These are phyloP conservation scores for Sebastes wilsoni DNA, from an alignment of 2,797 vertebrate genomes.

Conservation along the genomic window DNA sequence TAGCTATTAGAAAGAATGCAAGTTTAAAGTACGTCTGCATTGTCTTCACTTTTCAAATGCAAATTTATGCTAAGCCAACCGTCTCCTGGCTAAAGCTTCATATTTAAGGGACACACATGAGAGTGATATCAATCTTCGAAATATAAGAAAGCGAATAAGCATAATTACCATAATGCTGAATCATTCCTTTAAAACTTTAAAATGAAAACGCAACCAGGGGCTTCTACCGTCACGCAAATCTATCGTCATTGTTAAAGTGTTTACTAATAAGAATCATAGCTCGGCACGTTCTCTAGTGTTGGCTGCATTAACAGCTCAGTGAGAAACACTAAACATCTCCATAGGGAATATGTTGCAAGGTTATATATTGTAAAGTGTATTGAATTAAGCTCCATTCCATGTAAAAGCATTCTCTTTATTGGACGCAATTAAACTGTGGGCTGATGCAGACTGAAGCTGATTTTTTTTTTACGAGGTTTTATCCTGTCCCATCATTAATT, in stretches of 20 bases:
- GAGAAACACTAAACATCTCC: slow-evolving; percentile 2
- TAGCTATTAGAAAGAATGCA: no score
- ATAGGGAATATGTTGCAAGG: slow-evolving; percentile 2
- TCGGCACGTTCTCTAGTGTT: not conserved
- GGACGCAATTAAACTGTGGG: slow-evolving; percentile 30
- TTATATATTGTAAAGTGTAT: slow-evolving; percentile 8
- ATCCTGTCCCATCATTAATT: slow-evolving; percentile 20
- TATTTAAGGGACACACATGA: not conserved
- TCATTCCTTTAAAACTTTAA: no score
- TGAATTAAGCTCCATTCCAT: slow-evolving; percentile 34
- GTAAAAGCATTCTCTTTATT: slow-evolving; percentile 28
- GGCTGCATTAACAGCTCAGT: slow-evolving; percentile 6
- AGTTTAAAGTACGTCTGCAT: no score
- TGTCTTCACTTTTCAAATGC: no score
- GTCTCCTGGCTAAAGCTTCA: not conserved
- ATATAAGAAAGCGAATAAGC: no score
- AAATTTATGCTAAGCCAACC: not conserved
- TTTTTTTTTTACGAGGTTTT: slow-evolving; percentile 16
- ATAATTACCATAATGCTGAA: no score
- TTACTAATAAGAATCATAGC: not conserved
- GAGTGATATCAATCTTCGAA: no score
- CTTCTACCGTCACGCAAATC: not conserved
- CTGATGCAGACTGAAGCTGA: slow-evolving; percentile 1
- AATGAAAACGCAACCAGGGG: not conserved
- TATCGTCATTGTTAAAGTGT: not conserved